Evolutionary conservation across 1,140 invertebrate species (phyloP), one percentile per base, ranked within the genome.

Genomic region (Aphaenogaster rudis): DNA sequence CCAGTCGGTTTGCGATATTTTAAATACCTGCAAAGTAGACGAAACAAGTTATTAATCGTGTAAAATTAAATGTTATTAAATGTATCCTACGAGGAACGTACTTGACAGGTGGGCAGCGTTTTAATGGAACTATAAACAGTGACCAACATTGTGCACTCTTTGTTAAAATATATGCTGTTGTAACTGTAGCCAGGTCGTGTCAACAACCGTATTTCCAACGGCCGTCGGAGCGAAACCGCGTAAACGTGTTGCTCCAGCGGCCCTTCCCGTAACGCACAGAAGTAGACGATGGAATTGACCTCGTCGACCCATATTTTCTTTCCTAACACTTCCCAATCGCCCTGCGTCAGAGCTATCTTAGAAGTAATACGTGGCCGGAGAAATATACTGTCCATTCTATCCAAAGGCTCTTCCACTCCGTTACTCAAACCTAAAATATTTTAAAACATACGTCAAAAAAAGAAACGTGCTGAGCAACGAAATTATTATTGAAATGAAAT

Each of bases 81-180:
- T 11, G 3, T 39, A 1, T 59, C 54, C 52, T 61, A 42, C 57
- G 21, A 67, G 42, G 57, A 59, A 85, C 87, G 42, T 92, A 95
- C 94, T 94, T 97, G 97, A 92, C 98, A 98, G 36, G 97, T 96
- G 0, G 98, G 98, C 67, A 97, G 95, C n/a, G 96, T 97, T 93
- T 97, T 97, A 78, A 98, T 98, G 93, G 97, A 99, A 90, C 98
- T 99, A 89, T 98, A 98, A 54, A 99, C 98, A 77, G 98, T 97
- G 6, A 99, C 97, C 93, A 98, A 97, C 93, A 98, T 96, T 33
- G 97, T 97, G 94, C 98, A 98, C 87, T 98, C 97, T 97, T 97
- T 96, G 94, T 98, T 98, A 91, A 98, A 97, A 92, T 98, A 97
- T n/a, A 98, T 96, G 66, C 95, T 96, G 93, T 94, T 96, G 82